Conservation (phyloP, 2,113 vertebrate species). For the Glaucidium brasilianum region DNA sequence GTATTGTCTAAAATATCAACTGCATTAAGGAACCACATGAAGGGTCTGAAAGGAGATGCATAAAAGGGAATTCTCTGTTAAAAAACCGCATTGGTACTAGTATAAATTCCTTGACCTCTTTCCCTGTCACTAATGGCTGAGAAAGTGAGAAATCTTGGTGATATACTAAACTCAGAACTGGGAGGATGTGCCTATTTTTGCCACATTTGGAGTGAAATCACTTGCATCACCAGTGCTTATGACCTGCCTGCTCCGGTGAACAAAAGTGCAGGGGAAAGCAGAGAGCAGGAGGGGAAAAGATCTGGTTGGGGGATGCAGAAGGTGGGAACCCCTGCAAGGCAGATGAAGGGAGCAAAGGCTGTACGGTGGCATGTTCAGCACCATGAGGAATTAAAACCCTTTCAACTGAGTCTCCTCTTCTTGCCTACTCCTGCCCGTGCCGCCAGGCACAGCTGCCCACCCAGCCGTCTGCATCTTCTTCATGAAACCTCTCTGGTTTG, state of each 20-base stretch:
- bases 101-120: background rate
- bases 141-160: background rate
- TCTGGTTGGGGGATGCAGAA: background rate
- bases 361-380: background rate
- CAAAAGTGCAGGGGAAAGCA: rapidly evolving
- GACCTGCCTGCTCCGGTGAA: background rate
- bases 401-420: background rate
- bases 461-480: background rate
- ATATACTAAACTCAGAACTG: background rate
- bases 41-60: background rate
- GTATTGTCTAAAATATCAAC: background rate
- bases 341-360: background rate
- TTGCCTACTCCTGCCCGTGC: background rate
- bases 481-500: background rate
- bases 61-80: background rate
- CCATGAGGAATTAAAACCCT: background rate
- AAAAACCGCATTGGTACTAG: background rate
- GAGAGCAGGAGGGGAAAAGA: background rate
- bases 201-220: rapidly evolving
- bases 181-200: background rate
- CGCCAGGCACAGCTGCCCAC: background rate
- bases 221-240: background rate
- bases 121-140: background rate
- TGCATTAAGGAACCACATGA: background rate
- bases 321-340: background rate